Conservation (phyloP, 1,140 invertebrate genomes). For the Spodoptera frugiperda region DNA sequence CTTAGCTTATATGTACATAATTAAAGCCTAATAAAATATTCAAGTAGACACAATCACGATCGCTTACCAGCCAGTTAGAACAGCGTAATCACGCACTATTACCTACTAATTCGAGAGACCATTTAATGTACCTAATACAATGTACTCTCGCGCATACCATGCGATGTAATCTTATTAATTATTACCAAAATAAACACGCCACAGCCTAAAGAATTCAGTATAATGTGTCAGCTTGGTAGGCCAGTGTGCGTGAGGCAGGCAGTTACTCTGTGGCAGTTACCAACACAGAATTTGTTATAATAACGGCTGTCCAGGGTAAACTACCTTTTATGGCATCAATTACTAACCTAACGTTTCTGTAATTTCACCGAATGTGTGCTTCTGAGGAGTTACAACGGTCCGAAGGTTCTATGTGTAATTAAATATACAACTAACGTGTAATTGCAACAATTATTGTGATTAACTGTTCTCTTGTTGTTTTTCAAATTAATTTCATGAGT, state of each 20-base stretch:
- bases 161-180: slow-evolving; percentile 59
- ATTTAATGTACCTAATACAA: slow-evolving; percentile 33
- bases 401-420: slow-evolving; percentile 39
- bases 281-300: slow-evolving; percentile 65
- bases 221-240: slow-evolving; percentile 39
- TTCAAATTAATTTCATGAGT: not conserved
- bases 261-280: slow-evolving; percentile 48
- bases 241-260: slow-evolving; percentile 52
- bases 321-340: slow-evolving; percentile 68
- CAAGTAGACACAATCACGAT: not conserved
- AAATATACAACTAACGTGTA: slow-evolving; percentile 41
- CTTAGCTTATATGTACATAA: not conserved
- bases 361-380: slow-evolving; percentile 58
- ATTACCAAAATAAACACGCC: slow-evolving; percentile 59
- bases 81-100: slow-evolving; percentile 28
- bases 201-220: slow-evolving; percentile 55
- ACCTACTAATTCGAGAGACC: slow-evolving; percentile 33
- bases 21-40: not conserved
- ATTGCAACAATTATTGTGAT: slow-evolving; percentile 41
- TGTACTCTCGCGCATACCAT: slow-evolving; percentile 6
- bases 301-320: slow-evolving; percentile 65
- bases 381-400: slow-evolving; percentile 32
- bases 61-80: slow-evolving; percentile 2
- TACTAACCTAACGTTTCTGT: slow-evolving; percentile 64
- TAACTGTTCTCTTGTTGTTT: slow-evolving; percentile 7